Evolutionary conservation across 1,140 invertebrate species (phyloP).

Genomic region (Papilio xuthus): DNA sequence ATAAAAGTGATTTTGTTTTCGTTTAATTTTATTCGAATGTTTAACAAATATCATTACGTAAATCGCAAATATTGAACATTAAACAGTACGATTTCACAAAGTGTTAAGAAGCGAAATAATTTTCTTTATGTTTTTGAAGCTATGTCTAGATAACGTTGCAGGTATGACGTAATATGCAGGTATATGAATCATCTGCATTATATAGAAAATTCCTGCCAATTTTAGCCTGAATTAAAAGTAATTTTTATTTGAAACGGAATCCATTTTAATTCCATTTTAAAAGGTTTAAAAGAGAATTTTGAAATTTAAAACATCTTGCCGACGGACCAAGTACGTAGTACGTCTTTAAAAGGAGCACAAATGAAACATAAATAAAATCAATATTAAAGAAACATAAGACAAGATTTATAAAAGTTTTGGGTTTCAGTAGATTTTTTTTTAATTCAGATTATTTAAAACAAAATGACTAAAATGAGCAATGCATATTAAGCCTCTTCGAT

Average conservation of each 20-base stretch:
- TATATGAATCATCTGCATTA: neutral
- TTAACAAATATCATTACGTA: neutral
- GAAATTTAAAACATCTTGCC: neutral
- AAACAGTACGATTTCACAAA: neutral
- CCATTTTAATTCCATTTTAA: neutral
- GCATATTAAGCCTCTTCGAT: no score
- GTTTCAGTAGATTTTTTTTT: no score
- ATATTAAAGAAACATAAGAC: no score
- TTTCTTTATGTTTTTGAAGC: no score
- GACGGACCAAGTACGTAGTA: neutral
- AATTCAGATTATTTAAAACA: no score
- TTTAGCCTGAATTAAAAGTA: neutral
- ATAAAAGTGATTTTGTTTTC: neutral
- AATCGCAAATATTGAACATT: neutral
- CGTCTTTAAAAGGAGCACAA: neutral
- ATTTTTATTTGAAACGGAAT: neutral
- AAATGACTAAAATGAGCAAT: no score
- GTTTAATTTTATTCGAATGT: neutral
- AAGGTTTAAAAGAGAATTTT: neutral
- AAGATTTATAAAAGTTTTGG: no score
- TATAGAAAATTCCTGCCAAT: neutral
- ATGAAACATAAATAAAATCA: neutral
- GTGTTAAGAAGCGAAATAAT: neutral
- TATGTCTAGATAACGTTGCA: neutral
- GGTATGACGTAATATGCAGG: constrained; percentile 10